phyloP scores from a whole-genome alignment of 2,113 vertebrate genomes.

The Corvus moneduloides region DNA sequence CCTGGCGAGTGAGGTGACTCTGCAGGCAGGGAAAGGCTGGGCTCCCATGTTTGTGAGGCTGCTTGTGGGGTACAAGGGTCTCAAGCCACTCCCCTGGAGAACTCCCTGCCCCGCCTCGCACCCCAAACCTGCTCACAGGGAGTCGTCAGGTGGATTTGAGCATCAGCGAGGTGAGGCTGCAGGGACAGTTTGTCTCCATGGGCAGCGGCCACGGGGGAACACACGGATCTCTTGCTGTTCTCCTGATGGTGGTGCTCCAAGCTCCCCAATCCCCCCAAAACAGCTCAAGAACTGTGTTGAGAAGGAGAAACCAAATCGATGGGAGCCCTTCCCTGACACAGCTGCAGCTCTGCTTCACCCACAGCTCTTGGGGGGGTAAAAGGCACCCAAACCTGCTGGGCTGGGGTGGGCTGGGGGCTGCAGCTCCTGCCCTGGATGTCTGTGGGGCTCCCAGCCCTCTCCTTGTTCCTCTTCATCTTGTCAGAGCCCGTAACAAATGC shows the following conservation, averaged over 20 bases:
- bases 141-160: not conserved
- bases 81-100: not conserved
- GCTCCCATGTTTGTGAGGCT: fast-evolving
- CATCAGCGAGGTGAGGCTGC: not conserved
- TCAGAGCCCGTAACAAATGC: not conserved
- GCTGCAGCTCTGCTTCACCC: not conserved
- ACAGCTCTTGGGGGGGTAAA: fast-evolving
- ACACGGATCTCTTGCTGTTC: not conserved
- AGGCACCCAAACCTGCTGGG: not conserved
- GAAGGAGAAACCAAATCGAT: not conserved
- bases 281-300: not conserved
- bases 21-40: not conserved
- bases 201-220: not conserved
- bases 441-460: not conserved
- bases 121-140: not conserved
- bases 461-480: not conserved
- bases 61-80: not conserved
- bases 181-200: not conserved
- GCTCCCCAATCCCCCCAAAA: not conserved
- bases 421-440: not conserved
- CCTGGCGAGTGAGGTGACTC: not conserved
- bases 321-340: not conserved
- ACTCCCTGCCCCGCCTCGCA: no score
- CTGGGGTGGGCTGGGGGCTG: not conserved
- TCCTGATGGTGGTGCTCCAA: not conserved